Evolutionary conservation across 1,140 invertebrate species (phyloP).

Genomic region (Cherax quadricarinatus): DNA sequence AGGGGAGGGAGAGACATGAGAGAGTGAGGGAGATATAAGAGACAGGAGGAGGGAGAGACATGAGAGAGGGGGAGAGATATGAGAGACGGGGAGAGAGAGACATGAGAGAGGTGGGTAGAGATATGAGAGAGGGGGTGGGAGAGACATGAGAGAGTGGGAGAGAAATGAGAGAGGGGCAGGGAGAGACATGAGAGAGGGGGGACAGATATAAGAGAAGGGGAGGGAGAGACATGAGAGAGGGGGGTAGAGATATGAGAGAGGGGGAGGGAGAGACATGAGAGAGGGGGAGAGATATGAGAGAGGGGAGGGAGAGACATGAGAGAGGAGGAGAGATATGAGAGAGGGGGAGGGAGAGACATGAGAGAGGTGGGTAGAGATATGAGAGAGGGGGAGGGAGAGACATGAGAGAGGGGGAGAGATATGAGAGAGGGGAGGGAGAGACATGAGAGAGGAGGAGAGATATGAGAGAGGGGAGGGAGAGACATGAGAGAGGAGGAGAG

Average conservation of each 20-base stretch:
- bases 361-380: too few relatives aligned
- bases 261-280: too few relatives aligned
- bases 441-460: not conserved
- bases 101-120: too few relatives aligned
- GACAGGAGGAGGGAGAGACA: too few relatives aligned
- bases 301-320: too few relatives aligned
- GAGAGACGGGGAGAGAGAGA: not conserved
- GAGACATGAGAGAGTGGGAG: too few relatives aligned
- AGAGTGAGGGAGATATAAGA: too few relatives aligned
- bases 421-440: not conserved
- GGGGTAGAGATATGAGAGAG: not conserved
- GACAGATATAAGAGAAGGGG: not conserved
- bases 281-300: too few relatives aligned
- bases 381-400: too few relatives aligned
- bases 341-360: not conserved
- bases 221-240: too few relatives aligned
- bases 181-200: not conserved
- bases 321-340: not conserved
- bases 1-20: not conserved
- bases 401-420: not conserved
- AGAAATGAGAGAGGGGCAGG: not conserved
- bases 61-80: not conserved
- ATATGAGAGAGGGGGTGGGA: not conserved
- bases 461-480: not conserved
- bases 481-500: too few relatives aligned